Percentiles rank a stretch among this genome's conserved stretches.
Conservation (phyloP, 2,113 vertebrate species). For the Anguilla rostrata region DNA sequence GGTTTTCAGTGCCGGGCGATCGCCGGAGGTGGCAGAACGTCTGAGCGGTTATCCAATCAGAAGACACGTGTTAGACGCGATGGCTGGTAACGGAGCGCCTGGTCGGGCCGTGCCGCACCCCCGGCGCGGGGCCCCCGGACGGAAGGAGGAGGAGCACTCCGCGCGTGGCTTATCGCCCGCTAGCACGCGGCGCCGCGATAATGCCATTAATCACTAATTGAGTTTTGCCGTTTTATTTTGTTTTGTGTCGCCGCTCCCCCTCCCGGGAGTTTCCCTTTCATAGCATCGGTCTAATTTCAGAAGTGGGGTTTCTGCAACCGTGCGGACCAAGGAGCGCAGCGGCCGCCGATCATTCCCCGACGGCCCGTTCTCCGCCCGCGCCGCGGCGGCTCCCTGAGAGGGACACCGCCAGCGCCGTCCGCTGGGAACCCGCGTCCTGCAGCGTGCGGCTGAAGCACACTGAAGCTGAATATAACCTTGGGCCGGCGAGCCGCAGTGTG, state of each 20-base stretch:
- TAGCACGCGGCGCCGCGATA: constrained; percentile 14
- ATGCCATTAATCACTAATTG: constrained; percentile 25
- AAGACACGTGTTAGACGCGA: neutral
- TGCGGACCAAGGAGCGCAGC: neutral
- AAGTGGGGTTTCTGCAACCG: constrained; percentile 10
- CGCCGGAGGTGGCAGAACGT: neutral
- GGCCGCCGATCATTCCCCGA: neutral
- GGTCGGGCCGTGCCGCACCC: neutral
- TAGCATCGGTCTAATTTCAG: neutral
- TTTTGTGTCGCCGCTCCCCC: neutral
- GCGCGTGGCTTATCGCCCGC: constrained; percentile 9
- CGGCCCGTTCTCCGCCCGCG: neutral
- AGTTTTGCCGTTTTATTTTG: constrained; percentile 13
- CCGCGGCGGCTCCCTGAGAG: neutral
- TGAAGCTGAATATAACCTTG: neutral
- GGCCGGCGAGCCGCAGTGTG: neutral
- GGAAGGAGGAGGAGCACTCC: neutral
- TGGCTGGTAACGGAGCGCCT: neutral
- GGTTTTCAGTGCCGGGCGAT: neutral
- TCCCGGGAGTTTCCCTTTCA: neutral
- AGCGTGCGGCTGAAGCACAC: neutral
- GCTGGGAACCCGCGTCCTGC: neutral
- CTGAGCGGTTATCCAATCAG: constrained; percentile 1
- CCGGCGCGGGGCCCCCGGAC: neutral
- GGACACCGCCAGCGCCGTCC: neutral